Evolutionary conservation across 2,888 invertebrate species (phyloP).

Genomic region (Calephelis perditalis): DNA sequence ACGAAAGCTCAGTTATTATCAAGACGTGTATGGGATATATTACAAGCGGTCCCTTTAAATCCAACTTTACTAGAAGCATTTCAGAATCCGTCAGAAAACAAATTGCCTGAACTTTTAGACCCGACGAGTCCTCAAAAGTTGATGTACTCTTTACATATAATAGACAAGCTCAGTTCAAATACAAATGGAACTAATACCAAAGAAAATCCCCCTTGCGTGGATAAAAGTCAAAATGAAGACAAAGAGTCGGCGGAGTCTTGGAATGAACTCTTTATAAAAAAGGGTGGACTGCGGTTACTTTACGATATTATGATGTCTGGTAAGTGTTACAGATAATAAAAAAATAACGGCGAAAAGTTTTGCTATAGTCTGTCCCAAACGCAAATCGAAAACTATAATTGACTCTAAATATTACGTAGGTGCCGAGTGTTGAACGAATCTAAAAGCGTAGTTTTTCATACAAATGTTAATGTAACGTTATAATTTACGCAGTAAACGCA

Average conservation of each 20-base stretch:
- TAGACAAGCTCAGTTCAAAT: conserved; percentile 72
- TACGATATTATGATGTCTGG: conserved; percentile 96
- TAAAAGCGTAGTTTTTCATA: too few species aligned
- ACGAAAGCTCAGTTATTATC: conserved; percentile 94
- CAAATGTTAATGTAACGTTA: too few species aligned
- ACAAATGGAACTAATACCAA: conserved; percentile 48
- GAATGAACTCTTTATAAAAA: conserved; percentile 89
- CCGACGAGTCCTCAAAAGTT: conserved; percentile 94
- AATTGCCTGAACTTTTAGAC: conserved; percentile 87
- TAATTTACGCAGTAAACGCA: too few species aligned
- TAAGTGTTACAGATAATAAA: conserved; percentile 29
- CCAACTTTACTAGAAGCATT: conserved; percentile 91
- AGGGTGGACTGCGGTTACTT: conserved; percentile 91
- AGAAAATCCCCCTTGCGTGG: conserved; percentile 43
- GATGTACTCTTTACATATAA: conserved; percentile 96
- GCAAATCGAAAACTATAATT: too few species aligned
- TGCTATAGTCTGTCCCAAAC: too few species aligned
- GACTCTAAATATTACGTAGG: too few species aligned
- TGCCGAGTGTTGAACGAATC: too few species aligned
- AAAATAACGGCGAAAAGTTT: too few species aligned
- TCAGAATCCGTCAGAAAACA: conserved; percentile 83
- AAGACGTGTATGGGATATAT: conserved; percentile 95
- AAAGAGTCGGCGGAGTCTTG: conserved; percentile 72
- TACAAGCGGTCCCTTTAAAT: conserved; percentile 94
- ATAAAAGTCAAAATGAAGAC: conserved; percentile 48